A percentile compares a stretch with the other conserved stretches of the same genome.
Conservation (phyloP, 2,113 vertebrate genomes). For the Xyrauchen texanus region DNA sequence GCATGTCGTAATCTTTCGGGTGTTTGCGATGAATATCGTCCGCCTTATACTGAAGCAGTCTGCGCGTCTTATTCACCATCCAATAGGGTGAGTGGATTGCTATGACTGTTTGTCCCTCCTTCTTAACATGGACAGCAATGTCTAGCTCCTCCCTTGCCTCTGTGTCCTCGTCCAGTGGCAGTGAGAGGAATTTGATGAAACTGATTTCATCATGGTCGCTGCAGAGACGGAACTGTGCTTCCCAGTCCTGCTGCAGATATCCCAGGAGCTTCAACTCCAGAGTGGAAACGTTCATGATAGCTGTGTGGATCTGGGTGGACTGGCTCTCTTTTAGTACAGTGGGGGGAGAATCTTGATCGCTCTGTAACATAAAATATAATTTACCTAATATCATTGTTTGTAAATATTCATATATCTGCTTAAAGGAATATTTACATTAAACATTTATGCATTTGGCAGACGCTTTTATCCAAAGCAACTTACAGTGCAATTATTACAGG, state of each 20-base stretch:
- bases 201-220: constrained; percentile 85
- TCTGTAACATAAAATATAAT: constrained; percentile 65
- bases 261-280: constrained; percentile 81
- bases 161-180: constrained; percentile 72
- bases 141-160: constrained; percentile 79
- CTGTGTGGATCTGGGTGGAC: constrained; percentile 88
- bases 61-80: constrained; percentile 95
- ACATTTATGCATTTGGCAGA: no score
- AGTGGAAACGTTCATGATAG: constrained; percentile 82
- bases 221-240: constrained; percentile 78
- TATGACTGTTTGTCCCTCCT: constrained; percentile 82
- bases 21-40: constrained; percentile 97
- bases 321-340: constrained; percentile 79
- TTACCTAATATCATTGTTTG: no score
- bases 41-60: constrained; percentile 94
- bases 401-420: no score
- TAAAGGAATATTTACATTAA: no score
- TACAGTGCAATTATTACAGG: no score
- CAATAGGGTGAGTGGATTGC: constrained; percentile 93
- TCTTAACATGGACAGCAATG: constrained; percentile 87
- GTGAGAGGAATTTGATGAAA: constrained; percentile 85
- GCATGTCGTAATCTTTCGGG: constrained; percentile 88
- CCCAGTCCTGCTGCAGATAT: constrained; percentile 91
- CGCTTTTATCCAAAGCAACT: no score
- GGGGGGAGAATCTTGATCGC: constrained; percentile 62